Percentiles rank a stretch among this genome's conserved stretches.
These are phyloP conservation scores for Boloria selene DNA, from an alignment of 2,888 invertebrate genomes.

Conservation along the genomic window DNA sequence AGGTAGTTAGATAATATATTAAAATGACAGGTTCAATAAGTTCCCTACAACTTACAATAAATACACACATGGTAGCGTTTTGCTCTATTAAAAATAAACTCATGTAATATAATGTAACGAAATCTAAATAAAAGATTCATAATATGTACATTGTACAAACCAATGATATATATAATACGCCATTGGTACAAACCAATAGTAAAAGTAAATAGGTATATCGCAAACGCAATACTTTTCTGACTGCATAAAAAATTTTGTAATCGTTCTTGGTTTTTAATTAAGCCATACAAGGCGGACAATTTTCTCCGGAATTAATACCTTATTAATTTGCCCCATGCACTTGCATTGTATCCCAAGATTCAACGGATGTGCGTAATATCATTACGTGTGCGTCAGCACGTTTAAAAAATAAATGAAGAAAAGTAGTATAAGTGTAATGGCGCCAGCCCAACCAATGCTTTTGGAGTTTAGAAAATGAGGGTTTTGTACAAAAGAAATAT, in stretches of 20 bases:
- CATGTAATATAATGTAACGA: not conserved
- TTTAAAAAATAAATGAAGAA: constrained; percentile 27
- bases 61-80: not conserved
- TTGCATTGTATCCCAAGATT: constrained; percentile 55
- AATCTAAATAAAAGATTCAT: not conserved
- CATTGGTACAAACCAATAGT: too few species aligned
- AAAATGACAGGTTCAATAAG: constrained; percentile 16
- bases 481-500: constrained; percentile 44
- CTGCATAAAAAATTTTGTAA: not conserved
- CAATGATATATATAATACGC: too few species aligned
- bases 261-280: constrained; percentile 14
- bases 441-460: constrained; percentile 37
- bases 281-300: constrained; percentile 25
- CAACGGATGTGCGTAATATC: constrained; percentile 72
- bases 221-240: not conserved
- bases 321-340: constrained; percentile 70
- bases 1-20: constrained; percentile 28
- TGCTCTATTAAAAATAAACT: too few species aligned
- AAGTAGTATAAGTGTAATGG: constrained; percentile 28
- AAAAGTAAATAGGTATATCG: not conserved
- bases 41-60: not conserved
- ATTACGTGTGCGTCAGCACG: constrained; percentile 21
- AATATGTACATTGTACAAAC: too few species aligned
- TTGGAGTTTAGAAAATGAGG: constrained; percentile 41
- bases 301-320: constrained; percentile 50